These are phyloP conservation scores for Haemorhous mexicanus DNA, from an alignment of 2,113 vertebrate genomes.

Conservation along the genomic window DNA sequence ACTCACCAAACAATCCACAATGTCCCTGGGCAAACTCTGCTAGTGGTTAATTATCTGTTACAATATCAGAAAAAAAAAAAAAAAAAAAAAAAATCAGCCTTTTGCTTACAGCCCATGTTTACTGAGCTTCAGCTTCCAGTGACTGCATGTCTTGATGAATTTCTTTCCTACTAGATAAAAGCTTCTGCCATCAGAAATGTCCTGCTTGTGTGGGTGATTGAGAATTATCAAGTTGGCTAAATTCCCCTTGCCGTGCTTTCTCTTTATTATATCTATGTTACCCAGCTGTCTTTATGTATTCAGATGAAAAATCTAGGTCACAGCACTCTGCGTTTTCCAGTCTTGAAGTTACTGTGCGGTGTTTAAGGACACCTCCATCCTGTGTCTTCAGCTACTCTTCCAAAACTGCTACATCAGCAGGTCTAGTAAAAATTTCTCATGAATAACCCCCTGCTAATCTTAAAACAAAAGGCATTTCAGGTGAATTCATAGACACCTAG, in stretches of 20 bases:
- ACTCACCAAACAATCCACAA: background rate
- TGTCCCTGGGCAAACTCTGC: background rate
- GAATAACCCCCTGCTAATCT: background rate
- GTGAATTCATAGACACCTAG: background rate
- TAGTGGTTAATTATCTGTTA: background rate
- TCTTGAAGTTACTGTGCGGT: background rate
- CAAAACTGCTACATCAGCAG: background rate
- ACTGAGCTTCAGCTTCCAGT: background rate
- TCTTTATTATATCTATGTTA: background rate
- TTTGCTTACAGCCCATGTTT: background rate
- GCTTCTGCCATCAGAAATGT: background rate
- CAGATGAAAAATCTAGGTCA: background rate
- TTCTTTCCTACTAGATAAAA: background rate
- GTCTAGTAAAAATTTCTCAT: background rate
- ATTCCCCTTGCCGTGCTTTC: background rate
- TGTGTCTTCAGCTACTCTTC: background rate
- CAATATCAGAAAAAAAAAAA: background rate
- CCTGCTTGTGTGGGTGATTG: background rate
- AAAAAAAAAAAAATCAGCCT: rapidly evolving
- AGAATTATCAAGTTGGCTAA: background rate
- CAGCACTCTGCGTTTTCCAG: background rate
- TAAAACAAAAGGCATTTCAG: background rate
- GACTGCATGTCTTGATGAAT: background rate
- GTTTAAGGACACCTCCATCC: background rate
- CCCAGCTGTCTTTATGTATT: background rate